These are phyloP conservation scores for Nymphalis io DNA, from an alignment of 1,140 invertebrate genomes.

Conservation along the genomic window DNA sequence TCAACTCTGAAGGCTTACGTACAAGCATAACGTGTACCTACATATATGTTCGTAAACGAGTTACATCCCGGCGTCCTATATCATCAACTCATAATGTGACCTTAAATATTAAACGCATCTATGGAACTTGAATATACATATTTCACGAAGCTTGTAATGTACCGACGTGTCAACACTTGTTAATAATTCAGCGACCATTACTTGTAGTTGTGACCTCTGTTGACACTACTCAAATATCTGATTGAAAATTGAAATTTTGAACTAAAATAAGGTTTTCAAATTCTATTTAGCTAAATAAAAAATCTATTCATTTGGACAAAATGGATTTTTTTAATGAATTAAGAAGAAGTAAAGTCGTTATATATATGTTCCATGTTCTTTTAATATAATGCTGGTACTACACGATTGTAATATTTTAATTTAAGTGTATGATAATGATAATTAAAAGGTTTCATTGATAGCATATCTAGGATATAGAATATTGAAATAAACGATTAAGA, in stretches of 20 bases:
- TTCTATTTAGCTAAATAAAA: no score
- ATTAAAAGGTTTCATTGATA: no score
- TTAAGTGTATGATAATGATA: no score
- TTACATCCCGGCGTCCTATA: slow-evolving; percentile 11
- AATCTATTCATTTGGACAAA: no score
- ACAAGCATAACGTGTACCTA: neutral
- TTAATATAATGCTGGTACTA: no score
- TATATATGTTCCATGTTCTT: no score
- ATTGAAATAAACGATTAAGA: no score
- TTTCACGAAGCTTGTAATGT: slow-evolving; percentile 26
- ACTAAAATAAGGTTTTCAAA: neutral
- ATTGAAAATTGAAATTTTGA: slow-evolving; percentile 14
- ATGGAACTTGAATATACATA: slow-evolving; percentile 29
- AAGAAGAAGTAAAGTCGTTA: no score
- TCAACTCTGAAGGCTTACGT: neutral
- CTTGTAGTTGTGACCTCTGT: slow-evolving; percentile 20
- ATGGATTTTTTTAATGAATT: no score
- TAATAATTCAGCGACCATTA: slow-evolving; percentile 26
- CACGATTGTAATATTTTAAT: no score
- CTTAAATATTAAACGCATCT: slow-evolving; percentile 30
- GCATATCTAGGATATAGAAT: no score
- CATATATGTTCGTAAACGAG: slow-evolving; percentile 6
- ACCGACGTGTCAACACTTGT: slow-evolving; percentile 12
- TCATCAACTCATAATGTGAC: slow-evolving; percentile 24
- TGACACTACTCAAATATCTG: slow-evolving; percentile 7